phyloP scores from a whole-genome alignment of 2,113 vertebrate species.

The Herpailurus yagouaroundi region DNA sequence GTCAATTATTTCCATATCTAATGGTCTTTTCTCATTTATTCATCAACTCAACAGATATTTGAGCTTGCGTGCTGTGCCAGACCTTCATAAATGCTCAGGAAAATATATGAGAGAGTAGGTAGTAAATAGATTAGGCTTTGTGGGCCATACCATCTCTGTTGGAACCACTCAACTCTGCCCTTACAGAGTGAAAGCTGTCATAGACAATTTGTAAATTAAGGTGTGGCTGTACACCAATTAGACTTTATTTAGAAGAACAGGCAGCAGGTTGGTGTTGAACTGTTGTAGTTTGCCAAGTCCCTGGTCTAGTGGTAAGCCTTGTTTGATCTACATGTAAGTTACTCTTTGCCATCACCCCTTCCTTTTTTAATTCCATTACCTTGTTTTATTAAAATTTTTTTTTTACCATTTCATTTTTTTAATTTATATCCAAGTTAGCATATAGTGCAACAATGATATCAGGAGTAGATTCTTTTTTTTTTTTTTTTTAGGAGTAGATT shows the following conservation, averaged over 20 bases:
- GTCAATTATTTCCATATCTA: not conserved
- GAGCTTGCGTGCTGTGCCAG: not conserved
- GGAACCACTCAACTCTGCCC: not conserved
- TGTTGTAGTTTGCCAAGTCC: not conserved
- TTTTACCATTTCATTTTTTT: not conserved
- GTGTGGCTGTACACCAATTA: not conserved
- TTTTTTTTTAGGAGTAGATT: no score
- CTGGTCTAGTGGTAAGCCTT: not conserved
- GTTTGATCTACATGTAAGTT: not conserved
- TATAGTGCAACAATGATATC: no score
- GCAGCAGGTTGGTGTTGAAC: not conserved
- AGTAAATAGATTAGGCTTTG: slow-evolving; percentile 1
- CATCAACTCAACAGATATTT: not conserved
- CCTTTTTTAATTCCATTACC: not conserved
- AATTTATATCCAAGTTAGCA: no score
- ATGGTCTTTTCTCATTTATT: not conserved
- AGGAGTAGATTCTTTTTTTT: no score
- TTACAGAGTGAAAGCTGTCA: not conserved
- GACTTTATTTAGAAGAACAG: not conserved
- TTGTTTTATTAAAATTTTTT: not conserved
- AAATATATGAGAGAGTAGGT: not conserved
- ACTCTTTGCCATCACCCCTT: not conserved
- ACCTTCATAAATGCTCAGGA: not conserved
- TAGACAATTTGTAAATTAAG: not conserved
- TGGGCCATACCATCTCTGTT: not conserved